A percentile compares a stretch with the other conserved stretches of the same genome.
phyloP scores from a whole-genome alignment of 2,888 invertebrate species.

The Agapostemon virescens region DNA sequence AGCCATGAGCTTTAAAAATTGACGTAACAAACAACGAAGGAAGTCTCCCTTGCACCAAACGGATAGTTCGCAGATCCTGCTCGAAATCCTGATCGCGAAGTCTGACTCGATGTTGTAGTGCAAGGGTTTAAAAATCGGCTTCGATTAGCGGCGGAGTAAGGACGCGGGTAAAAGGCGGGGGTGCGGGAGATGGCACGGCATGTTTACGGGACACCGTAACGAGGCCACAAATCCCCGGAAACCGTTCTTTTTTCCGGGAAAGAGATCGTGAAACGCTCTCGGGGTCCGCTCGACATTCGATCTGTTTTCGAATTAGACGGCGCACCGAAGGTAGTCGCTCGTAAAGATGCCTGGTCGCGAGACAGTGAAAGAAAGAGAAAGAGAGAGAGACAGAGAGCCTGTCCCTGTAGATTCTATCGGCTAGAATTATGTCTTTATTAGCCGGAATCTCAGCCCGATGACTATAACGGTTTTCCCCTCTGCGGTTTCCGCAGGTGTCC shows the following conservation, averaged over 20 bases:
- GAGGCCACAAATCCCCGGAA: constrained; percentile 62
- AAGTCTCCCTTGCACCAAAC: too few relatives aligned
- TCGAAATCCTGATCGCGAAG: background rate
- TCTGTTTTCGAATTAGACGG: constrained; percentile 68
- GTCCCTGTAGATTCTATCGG: constrained; percentile 71
- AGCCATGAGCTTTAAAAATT: too few relatives aligned
- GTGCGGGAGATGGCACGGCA: constrained; percentile 29
- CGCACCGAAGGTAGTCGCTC: constrained; percentile 56
- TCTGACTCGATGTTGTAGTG: background rate
- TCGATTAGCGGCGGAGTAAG: constrained; percentile 23
- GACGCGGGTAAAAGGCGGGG: background rate
- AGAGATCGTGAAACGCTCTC: constrained; percentile 53
- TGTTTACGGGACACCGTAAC: constrained; percentile 49
- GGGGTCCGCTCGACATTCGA: constrained; percentile 61
- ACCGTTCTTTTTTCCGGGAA: constrained; percentile 57
- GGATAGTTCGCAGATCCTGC: background rate
- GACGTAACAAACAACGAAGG: too few relatives aligned
- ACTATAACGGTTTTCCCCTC: constrained; percentile 71
- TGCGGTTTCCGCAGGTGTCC: constrained; percentile 67
- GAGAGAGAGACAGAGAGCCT: constrained; percentile 49
- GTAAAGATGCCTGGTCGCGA: constrained; percentile 69
- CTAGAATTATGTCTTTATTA: constrained; percentile 78
- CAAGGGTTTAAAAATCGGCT: constrained; percentile 47
- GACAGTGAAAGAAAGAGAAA: constrained; percentile 30
- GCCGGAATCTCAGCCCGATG: constrained; percentile 73